Evolutionary conservation across 1,140 invertebrate genomes (phyloP).

Genomic region (Zaprionus kolodkinae): DNA sequence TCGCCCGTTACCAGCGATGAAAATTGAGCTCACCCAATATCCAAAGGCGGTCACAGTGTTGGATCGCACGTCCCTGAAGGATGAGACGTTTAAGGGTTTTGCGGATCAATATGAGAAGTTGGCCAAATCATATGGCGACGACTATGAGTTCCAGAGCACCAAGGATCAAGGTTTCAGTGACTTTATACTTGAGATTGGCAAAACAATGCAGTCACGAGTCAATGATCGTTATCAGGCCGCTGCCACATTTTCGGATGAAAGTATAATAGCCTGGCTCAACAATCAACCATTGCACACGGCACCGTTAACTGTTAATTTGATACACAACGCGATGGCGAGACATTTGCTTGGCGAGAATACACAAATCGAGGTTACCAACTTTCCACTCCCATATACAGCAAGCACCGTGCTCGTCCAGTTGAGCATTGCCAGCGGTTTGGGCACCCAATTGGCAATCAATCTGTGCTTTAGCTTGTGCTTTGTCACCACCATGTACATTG

Average conservation of each 20-base stretch:
- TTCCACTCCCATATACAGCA: constrained; percentile 87
- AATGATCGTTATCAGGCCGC: constrained; percentile 67
- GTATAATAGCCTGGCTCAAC: constrained; percentile 87
- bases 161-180: constrained; percentile 5
- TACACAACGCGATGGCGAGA: constrained; percentile 87
- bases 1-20: constrained; percentile 50
- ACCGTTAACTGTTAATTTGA: constrained; percentile 87
- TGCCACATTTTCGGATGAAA: constrained; percentile 79
- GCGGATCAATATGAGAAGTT: constrained; percentile 51
- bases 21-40: constrained; percentile 62
- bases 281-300: constrained; percentile 89
- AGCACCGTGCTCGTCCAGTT: constrained; percentile 78
- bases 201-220: constrained; percentile 58
- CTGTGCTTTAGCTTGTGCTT: constrained; percentile 89
- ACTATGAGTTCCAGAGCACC: constrained; percentile 41
- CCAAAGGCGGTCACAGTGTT: constrained; percentile 56
- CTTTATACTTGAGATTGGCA: constrained; percentile 59
- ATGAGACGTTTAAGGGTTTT: not conserved
- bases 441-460: constrained; percentile 88
- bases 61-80: constrained; percentile 28
- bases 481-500: constrained; percentile 90
- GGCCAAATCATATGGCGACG: constrained; percentile 45
- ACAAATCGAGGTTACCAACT: constrained; percentile 87
- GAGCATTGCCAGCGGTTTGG: constrained; percentile 85
- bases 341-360: constrained; percentile 27